Percentiles rank a stretch among this genome's conserved stretches.
These are phyloP conservation scores for Rhabdomys dilectus DNA, from an alignment of 2,113 vertebrate species.

Conservation along the genomic window DNA sequence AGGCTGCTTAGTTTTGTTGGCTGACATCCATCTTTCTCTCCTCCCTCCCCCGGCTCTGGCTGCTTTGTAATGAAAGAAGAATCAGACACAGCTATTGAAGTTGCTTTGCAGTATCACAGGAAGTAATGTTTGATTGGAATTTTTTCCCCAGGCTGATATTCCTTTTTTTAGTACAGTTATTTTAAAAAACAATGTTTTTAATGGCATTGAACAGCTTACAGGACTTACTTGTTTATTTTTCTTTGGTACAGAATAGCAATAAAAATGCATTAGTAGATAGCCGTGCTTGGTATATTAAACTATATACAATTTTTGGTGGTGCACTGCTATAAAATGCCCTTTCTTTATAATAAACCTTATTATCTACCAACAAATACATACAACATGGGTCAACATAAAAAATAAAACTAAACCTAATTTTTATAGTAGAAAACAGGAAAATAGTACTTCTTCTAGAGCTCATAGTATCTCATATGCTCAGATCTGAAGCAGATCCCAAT, in stretches of 20 bases:
- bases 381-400: not conserved
- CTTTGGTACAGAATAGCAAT: constrained; percentile 45
- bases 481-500: not conserved
- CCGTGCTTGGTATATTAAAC: constrained; percentile 46
- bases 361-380: constrained; percentile 22
- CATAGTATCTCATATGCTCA: not conserved
- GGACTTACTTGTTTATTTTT: constrained; percentile 51
- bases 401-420: constrained; percentile 40
- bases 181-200: constrained; percentile 51
- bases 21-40: not conserved
- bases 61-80: constrained; percentile 9
- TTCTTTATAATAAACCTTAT: constrained; percentile 41
- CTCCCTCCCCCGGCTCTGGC: too few relatives aligned
- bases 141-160: not conserved
- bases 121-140: not conserved
- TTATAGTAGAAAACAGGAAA: constrained; percentile 5
- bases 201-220: constrained; percentile 12
- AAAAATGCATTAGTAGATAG: not conserved
- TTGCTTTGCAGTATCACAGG: not conserved
- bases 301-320: not conserved
- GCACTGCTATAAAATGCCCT: constrained; percentile 3
- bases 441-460: not conserved
- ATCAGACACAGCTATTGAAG: not conserved
- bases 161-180: not conserved
- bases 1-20: not conserved